A percentile compares a stretch with the other conserved stretches of the same genome.
Evolutionary conservation across 2,113 vertebrate genomes (phyloP).

Genomic region (Aspidoscelis tigris): DNA sequence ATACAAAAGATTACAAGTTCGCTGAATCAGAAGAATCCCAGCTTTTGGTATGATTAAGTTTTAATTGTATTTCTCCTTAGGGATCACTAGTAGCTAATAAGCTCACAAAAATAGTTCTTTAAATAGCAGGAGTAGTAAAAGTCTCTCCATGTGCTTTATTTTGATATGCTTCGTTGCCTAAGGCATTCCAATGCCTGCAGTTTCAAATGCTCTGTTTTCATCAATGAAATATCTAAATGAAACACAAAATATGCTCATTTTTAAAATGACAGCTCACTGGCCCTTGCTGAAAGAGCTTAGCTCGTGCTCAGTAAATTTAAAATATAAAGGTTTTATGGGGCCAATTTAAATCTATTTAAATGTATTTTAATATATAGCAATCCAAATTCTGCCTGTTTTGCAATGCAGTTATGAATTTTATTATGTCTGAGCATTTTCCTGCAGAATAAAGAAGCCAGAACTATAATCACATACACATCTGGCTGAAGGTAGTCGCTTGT

Average conservation of each 20-base stretch:
- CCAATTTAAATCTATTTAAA: conserved; percentile 14
- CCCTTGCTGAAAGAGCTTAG: conserved; percentile 8
- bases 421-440: background rate
- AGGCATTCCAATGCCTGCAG: conserved; percentile 55
- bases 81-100: conserved; percentile 82
- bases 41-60: conserved; percentile 84
- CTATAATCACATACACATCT: background rate
- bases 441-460: background rate
- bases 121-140: conserved; percentile 78
- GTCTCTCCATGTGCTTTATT: conserved; percentile 70
- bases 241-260: conserved; percentile 49
- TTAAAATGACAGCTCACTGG: conserved; percentile 46
- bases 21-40: conserved; percentile 80
- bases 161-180: conserved; percentile 70
- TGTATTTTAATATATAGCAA: conserved; percentile 44
- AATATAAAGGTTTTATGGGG: conserved; percentile 5
- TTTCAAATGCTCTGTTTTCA: conserved; percentile 68
- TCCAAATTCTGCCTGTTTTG: conserved; percentile 29
- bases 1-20: conserved; percentile 77
- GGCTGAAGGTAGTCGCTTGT: background rate
- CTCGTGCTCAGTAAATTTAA: conserved; percentile 14
- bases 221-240: conserved; percentile 72
- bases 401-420: conserved; percentile 36
- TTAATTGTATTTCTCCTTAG: conserved; percentile 84
- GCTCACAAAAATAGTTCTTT: conserved; percentile 80